Percentiles rank a stretch among this genome's conserved stretches.
Conservation (phyloP, 2,888 invertebrate species). For the Troides oblongomaculatus region DNA sequence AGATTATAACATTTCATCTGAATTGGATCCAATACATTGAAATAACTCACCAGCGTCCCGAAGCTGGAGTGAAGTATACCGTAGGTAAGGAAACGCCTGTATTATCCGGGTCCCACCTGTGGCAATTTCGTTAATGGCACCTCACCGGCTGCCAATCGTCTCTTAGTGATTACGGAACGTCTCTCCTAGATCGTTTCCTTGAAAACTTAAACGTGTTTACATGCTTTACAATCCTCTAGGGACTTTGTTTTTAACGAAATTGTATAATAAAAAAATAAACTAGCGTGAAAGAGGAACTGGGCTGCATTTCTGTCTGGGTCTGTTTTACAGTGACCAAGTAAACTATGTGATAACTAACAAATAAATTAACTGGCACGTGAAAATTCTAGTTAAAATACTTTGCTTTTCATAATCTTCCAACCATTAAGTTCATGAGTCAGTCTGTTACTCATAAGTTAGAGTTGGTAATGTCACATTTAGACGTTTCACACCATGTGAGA, state of each 20-base stretch:
- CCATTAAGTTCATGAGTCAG: too few species aligned
- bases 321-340: not conserved
- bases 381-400: too few species aligned
- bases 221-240: slow-evolving; percentile 5
- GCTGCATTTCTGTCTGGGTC: too few species aligned
- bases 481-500: too few species aligned
- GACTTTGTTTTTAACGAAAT: not conserved
- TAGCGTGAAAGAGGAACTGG: too few species aligned
- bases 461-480: too few species aligned
- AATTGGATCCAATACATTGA: not conserved
- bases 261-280: too few species aligned
- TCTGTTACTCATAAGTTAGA: too few species aligned
- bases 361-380: not conserved
- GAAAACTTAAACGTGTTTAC: slow-evolving; percentile 4
- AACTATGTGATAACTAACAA: not conserved
- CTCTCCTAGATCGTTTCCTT: slow-evolving; percentile 2
- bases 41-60: not conserved
- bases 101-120: slow-evolving; percentile 17
- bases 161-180: slow-evolving; percentile 16
- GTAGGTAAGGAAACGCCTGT: slow-evolving; percentile 8
- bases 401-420: too few species aligned
- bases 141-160: slow-evolving; percentile 20
- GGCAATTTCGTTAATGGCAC: slow-evolving; percentile 17
- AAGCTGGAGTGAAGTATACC: not conserved
- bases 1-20: not conserved